Percentiles rank a stretch among this genome's conserved stretches.
Conservation (phyloP, 2,113 vertebrate genomes). For the Corapipo altera region DNA sequence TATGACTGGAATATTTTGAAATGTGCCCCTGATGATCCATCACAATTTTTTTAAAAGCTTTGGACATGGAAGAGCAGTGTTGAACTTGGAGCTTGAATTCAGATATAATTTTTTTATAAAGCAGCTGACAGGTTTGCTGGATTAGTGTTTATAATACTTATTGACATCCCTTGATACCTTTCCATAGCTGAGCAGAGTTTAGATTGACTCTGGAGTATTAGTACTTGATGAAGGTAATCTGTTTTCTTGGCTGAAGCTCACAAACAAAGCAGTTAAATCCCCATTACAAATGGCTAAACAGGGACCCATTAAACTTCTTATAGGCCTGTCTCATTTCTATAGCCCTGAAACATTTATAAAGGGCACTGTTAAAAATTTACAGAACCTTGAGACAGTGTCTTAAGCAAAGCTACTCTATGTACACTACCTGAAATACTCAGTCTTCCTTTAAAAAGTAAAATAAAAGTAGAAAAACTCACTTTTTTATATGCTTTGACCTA, state of each 20-base stretch:
- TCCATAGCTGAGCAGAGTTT: slow-evolving; percentile 70
- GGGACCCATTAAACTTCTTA: slow-evolving; percentile 82
- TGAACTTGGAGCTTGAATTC: slow-evolving; percentile 74
- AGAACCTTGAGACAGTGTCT: slow-evolving; percentile 65
- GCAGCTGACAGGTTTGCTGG: slow-evolving; percentile 76
- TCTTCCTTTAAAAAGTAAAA: slow-evolving; percentile 35
- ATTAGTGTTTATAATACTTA: slow-evolving; percentile 75
- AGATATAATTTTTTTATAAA: slow-evolving; percentile 75
- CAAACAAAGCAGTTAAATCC: slow-evolving; percentile 83
- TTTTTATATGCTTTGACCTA: not conserved
- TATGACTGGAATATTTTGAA: slow-evolving; percentile 28
- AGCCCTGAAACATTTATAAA: slow-evolving; percentile 81
- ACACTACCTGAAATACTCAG: not conserved
- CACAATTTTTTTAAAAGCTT: slow-evolving; percentile 48
- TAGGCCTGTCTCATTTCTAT: slow-evolving; percentile 75
- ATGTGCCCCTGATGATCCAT: slow-evolving; percentile 61
- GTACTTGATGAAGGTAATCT: slow-evolving; percentile 85
- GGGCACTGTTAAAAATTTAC: slow-evolving; percentile 80
- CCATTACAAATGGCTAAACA: slow-evolving; percentile 76
- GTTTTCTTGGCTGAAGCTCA: slow-evolving; percentile 81
- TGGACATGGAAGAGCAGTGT: slow-evolving; percentile 59
- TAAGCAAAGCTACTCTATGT: slow-evolving; percentile 50
- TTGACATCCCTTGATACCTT: slow-evolving; percentile 74
- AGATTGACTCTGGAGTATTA: slow-evolving; percentile 76
- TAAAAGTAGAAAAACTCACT: not conserved